phyloP scores from a whole-genome alignment of 92 coral and sea anemone genomes.

The Epizoanthus ramosus region DNA sequence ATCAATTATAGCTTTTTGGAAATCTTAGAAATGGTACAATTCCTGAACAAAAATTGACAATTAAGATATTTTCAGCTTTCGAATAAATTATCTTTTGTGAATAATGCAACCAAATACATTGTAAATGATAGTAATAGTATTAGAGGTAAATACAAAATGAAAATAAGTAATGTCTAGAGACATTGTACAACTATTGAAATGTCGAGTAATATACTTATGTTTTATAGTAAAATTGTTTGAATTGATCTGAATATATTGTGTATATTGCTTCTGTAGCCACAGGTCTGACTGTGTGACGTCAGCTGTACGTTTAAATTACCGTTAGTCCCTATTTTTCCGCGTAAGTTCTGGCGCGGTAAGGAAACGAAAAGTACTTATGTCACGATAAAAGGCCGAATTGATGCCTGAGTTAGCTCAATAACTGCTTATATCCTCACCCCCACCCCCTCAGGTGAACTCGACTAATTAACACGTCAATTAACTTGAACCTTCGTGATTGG shows the following conservation, averaged over 20 bases:
- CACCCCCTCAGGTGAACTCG: too few species aligned
- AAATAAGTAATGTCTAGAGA: neutral
- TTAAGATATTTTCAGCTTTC: neutral
- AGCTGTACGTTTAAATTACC: too few species aligned
- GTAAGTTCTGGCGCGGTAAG: too few species aligned
- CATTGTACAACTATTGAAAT: neutral
- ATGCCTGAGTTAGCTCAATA: too few species aligned
- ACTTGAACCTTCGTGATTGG: too few species aligned
- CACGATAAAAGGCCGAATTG: too few species aligned
- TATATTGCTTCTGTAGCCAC: too few species aligned
- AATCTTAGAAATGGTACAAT: neutral
- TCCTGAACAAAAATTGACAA: neutral
- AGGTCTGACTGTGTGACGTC: too few species aligned
- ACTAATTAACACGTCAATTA: too few species aligned
- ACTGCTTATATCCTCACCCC: too few species aligned
- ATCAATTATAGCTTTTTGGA: neutral
- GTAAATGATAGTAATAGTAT: neutral
- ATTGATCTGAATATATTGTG: neutral
- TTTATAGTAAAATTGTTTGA: conserved; percentile 11
- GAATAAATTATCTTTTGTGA: neutral
- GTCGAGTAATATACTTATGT: neutral
- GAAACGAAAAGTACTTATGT: too few species aligned
- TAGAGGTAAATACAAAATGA: neutral
- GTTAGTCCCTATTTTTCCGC: too few species aligned
- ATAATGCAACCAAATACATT: neutral